Conservation (phyloP, 2,797 vertebrate species). For the Intellagama lesueurii region DNA sequence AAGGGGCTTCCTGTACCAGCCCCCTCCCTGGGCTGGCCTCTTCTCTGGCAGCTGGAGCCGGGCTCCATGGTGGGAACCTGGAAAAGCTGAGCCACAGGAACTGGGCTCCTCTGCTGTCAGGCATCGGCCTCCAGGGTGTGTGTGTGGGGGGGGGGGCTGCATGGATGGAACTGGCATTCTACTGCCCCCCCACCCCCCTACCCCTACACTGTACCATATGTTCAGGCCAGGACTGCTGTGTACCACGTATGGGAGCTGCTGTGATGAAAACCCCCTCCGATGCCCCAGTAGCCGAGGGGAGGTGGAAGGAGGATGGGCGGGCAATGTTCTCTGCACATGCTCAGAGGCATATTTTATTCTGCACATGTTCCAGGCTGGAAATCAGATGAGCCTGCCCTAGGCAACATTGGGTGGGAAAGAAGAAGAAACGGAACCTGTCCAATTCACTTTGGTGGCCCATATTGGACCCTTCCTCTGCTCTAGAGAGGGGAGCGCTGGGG, state of each 20-base stretch:
- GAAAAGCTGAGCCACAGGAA: neutral
- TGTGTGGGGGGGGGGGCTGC: neutral
- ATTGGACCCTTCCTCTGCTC: neutral
- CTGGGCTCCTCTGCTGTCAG: neutral
- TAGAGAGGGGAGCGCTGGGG: neutral
- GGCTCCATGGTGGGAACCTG: neutral
- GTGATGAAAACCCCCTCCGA: neutral
- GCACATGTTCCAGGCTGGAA: neutral
- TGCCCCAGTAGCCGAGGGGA: neutral
- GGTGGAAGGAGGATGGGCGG: neutral
- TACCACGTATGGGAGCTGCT: neutral
- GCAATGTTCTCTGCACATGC: neutral
- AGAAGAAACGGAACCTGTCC: no score
- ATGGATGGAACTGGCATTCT: no score
- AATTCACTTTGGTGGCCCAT: no score
- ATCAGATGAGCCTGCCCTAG: neutral
- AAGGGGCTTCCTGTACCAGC: neutral
- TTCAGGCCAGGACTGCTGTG: no score
- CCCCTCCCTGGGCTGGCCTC: neutral
- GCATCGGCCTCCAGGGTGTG: neutral
- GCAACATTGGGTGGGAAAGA: neutral
- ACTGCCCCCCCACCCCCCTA: no score
- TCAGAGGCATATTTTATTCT: neutral
- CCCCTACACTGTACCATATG: no score
- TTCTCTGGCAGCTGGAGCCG: neutral